These are phyloP conservation scores for Muschampia plurimacula DNA, from an alignment of 2,888 invertebrate species.

Conservation along the genomic window DNA sequence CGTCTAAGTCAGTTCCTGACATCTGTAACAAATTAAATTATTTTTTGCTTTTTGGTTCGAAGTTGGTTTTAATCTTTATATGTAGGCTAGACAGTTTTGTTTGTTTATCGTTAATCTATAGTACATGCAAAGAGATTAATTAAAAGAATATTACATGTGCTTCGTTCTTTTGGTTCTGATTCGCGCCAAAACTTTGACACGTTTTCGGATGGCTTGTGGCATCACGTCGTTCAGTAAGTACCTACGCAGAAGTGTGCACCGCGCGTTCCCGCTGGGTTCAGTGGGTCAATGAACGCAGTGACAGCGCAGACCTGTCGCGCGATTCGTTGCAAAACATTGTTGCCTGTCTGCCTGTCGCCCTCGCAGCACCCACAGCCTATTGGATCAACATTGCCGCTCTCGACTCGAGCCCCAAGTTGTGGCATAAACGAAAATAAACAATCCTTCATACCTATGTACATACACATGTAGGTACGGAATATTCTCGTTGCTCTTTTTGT, in stretches of 20 bases:
- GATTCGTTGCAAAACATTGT: slow-evolving; percentile 69
- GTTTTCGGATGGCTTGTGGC: slow-evolving; percentile 46
- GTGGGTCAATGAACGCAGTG: slow-evolving; percentile 78
- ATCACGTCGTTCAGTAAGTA: neutral
- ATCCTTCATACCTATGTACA: too few species aligned
- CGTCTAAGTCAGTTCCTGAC: too few species aligned
- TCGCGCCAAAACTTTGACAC: slow-evolving; percentile 43
- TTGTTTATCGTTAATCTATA: too few species aligned
- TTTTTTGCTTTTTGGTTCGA: too few species aligned
- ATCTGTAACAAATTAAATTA: too few species aligned
- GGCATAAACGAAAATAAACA: slow-evolving; percentile 18
- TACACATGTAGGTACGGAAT: neutral
- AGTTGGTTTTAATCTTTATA: too few species aligned
- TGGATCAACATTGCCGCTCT: slow-evolving; percentile 21
- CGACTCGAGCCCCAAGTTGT: neutral
- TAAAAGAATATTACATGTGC: too few species aligned
- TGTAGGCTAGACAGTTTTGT: too few species aligned
- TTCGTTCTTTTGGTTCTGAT: slow-evolving; percentile 22
- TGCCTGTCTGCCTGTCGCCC: slow-evolving; percentile 15
- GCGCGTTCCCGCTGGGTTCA: slow-evolving; percentile 67
- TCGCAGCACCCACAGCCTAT: slow-evolving; percentile 5
- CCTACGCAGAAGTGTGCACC: slow-evolving; percentile 36
- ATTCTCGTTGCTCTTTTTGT: slow-evolving; percentile 29
- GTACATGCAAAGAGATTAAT: too few species aligned
- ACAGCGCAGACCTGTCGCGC: slow-evolving; percentile 65